Conservation (phyloP, 2,797 vertebrate genomes). For the Phataginus tetradactyla region DNA sequence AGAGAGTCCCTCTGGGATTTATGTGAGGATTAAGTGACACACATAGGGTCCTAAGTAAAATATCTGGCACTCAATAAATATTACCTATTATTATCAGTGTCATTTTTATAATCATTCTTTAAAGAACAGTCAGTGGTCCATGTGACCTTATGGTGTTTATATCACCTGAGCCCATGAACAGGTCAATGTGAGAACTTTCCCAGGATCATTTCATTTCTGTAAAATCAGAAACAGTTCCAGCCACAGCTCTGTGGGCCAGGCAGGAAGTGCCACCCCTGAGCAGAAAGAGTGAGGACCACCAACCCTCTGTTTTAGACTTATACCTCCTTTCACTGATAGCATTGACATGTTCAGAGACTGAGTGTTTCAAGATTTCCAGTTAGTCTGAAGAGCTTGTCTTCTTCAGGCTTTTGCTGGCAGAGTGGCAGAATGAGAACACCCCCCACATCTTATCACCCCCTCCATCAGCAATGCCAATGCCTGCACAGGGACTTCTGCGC, state of each 20-base stretch:
- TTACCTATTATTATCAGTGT: not conserved
- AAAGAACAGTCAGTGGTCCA: not conserved
- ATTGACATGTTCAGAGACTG: not conserved
- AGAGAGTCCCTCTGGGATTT: not conserved
- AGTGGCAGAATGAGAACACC: not conserved
- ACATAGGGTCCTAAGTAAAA: not conserved
- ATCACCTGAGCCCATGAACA: not conserved
- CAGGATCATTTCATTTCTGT: not conserved
- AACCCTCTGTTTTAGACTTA: not conserved
- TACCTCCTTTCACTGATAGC: not conserved
- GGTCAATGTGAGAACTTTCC: not conserved
- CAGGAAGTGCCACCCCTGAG: not conserved
- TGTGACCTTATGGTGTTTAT: not conserved
- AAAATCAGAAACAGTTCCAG: not conserved
- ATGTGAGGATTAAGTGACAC: not conserved
- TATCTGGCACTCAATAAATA: not conserved
- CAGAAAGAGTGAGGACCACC: not conserved
- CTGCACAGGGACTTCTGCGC: constrained; percentile 45
- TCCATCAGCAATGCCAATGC: constrained; percentile 38
- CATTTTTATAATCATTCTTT: not conserved
- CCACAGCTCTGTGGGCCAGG: not conserved
- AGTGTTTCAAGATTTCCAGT: not conserved
- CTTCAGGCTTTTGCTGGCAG: not conserved
- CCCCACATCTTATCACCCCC: constrained; percentile 47
- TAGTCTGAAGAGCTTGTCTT: not conserved